Base-by-base conservation (phyloP, 2,888 invertebrate species). In the Erebia palarica region DNA sequence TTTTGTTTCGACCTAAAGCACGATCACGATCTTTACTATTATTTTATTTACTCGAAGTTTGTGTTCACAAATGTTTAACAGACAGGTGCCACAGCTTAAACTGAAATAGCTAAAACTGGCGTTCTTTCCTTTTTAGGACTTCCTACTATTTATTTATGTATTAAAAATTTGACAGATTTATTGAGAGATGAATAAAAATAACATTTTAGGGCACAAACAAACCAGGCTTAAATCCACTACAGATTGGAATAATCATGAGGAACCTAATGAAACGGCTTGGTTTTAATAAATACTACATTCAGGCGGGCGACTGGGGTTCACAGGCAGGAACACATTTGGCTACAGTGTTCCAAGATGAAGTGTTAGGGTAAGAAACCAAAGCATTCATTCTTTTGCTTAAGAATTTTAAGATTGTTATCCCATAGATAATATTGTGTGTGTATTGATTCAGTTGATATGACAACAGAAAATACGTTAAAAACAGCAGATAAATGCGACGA, bases 241-340 rank as follows among this genome's bases (percentile, higher is more conserved):
- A 95, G 77, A 94, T 95, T 36, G 95, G 94, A 0, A 92, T 95
- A 1, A 86, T 96, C 27, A 92, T 97, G 83, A 94, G 94, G 65
- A 95, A 96, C 78, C 88, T 97, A n/a, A 97, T 97, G 97, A 84
- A 91, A 61, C 89, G 96, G 59, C 84, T 97, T 0, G 96, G 96
- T 1, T 94, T 94, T 80, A 80, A 94, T 0, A 93, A 94, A 80
- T 97, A 94, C 83, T 96, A 96, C 82, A 87, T 95, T 0, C 97
- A 97, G 81, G 97, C 96, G 0, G 96, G 97, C 0, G 97, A 97
- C 83, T 97, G 97, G 96, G 97, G 97, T 1, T 92, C 95, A 0
- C 78, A 95, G 3, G 94, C 95, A 53, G 94, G 93, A 0, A 88
- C 94, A 0, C 86, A 94, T 68, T 93, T 97, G 88, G 92, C 95